phyloP scores from a whole-genome alignment of 1,140 invertebrate species.

The Rhagoletis zephyria region DNA sequence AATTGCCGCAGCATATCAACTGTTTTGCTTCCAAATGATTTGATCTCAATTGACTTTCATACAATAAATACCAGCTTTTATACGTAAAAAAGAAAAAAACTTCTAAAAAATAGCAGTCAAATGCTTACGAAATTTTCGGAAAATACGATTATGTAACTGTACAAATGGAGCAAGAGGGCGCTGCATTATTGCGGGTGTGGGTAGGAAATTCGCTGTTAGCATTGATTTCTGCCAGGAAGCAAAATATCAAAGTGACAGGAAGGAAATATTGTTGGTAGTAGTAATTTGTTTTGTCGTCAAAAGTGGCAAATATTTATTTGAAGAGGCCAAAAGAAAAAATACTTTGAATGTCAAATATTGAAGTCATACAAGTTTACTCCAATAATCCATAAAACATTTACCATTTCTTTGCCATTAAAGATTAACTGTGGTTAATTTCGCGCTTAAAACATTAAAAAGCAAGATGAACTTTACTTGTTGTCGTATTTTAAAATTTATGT shows the following conservation, averaged over 20 bases:
- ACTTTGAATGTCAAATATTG: no score
- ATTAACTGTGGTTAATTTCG: no score
- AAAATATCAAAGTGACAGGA: constrained; percentile 18
- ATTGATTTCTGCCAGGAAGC: constrained; percentile 23
- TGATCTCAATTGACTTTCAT: constrained; percentile 70
- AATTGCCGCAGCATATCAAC: constrained; percentile 65
- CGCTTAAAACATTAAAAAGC: no score
- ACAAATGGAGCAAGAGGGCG: not conserved
- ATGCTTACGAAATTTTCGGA: not conserved
- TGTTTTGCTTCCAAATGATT: constrained; percentile 73
- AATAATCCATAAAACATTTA: no score
- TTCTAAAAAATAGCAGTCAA: not conserved
- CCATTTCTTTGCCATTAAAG: no score
- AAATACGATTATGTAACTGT: not conserved
- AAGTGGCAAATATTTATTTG: not conserved
- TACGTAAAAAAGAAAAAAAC: not conserved
- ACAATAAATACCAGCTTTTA: constrained; percentile 47
- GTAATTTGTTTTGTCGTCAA: constrained; percentile 16
- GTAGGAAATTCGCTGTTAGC: not conserved
- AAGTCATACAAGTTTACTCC: no score
- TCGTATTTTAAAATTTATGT: no score
- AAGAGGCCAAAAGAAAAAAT: no score
- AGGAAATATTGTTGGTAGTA: constrained; percentile 25
- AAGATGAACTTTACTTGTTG: no score
- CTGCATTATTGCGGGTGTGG: not conserved